Base-by-base conservation (phyloP, 2,113 vertebrate genomes). In the Atrichornis clamosus region DNA sequence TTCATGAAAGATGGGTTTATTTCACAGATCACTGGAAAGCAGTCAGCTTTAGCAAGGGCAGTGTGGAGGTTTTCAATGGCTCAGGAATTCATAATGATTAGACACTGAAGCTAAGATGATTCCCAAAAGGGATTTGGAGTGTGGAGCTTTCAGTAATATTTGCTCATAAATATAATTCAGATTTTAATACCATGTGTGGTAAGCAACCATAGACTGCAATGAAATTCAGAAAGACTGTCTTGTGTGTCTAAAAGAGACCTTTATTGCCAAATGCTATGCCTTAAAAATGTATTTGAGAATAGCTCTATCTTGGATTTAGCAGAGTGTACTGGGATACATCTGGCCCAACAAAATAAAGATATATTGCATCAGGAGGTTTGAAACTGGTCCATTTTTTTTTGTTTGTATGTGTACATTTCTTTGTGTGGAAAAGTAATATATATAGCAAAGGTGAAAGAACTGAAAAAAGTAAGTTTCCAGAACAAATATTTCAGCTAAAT, bases 181-280 rank as follows among this genome's bases (percentile, higher is more conserved):
- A 89, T 95, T 95, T 95, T 96, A 93, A 89, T 93, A 59, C 35
- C 55, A 68, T 39, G 72, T 83, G 67, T 85, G 49, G 84, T 65
- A 91, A 87, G 56, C 47, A 56, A 72, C 62, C n/a, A 69, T 47
- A 75, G 39, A 68, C 50, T 87, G 76, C 59, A 76, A 39, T 94
- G 50, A 72, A 70, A 82, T 81, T 89, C 80, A 84, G 50, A 69
- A 89, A 86, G 11, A 44, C 20, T 84, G 47, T 32, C 50, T 67
- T 58, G 6, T 77, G 52, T 64, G 41, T 75, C 59, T 80, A 59
- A 70, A 88, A 85, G 13, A 50, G 19, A 83, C 23, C 18, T 87
- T 84, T 73, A 59, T 7, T 84, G 68, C 75, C 90, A 94, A 91
- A 86, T 90, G 15, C 11, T 70, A 7, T 0, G 1, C 63, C 94